Evolutionary conservation across 2,888 invertebrate species (phyloP).

Genomic region (Megaustenia siamemsis): DNA sequence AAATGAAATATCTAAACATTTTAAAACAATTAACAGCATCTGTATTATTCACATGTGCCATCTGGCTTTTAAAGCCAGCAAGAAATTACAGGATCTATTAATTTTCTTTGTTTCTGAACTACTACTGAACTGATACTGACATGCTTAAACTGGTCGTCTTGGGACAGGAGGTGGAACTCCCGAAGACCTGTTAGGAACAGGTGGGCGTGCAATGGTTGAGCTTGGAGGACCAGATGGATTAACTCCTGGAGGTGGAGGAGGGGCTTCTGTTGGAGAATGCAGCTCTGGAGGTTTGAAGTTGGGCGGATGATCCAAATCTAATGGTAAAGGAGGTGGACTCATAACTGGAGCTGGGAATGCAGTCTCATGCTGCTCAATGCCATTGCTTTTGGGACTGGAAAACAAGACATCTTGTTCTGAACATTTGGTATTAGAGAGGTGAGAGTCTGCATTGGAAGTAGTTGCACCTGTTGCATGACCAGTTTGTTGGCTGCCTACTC

Average conservation of each 20-base stretch:
- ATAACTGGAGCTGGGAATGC: constrained; percentile 44
- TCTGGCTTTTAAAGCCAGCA: not conserved
- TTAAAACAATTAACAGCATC: not conserved
- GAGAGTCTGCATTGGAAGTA: not conserved
- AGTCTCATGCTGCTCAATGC: constrained; percentile 38
- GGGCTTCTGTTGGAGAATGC: constrained; percentile 37
- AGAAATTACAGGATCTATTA: not conserved
- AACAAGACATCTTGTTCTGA: constrained; percentile 6
- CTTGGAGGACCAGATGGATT: constrained; percentile 44
- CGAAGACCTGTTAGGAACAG: constrained; percentile 65
- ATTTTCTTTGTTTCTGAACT: not conserved
- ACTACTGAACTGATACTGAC: no score
- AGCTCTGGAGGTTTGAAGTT: not conserved
- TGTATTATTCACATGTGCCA: not conserved
- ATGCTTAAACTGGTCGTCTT: constrained; percentile 51
- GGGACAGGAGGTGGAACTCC: constrained; percentile 54
- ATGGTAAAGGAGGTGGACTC: constrained; percentile 54
- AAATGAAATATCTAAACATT: no score
- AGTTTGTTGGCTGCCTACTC: not conserved
- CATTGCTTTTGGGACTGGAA: constrained; percentile 55
- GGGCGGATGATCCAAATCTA: constrained; percentile 30
- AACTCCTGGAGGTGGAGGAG: constrained; percentile 57
- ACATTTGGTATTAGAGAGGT: not conserved
- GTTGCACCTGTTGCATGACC: not conserved
- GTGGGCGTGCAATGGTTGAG: constrained; percentile 58